phyloP scores from a whole-genome alignment of 2,888 invertebrate genomes.

The Ormyrus nitidulus region DNA sequence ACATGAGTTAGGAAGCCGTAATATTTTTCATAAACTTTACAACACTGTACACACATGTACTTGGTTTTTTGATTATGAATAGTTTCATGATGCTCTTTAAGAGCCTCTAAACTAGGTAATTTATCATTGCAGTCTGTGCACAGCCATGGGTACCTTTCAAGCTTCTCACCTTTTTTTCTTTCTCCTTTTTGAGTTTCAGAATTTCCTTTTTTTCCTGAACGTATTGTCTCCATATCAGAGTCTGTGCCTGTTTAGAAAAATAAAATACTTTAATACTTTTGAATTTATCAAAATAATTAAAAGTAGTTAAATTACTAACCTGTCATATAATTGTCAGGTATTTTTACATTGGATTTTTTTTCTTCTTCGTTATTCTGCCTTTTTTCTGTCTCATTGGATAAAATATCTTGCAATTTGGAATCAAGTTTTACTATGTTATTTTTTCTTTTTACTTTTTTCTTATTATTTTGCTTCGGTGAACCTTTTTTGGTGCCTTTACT shows the following conservation, averaged over 20 bases:
- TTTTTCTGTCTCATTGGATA: constrained; percentile 59
- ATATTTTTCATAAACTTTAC: constrained; percentile 80
- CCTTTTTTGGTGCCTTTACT: constrained; percentile 36
- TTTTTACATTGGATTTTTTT: constrained; percentile 55
- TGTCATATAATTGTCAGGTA: constrained; percentile 73
- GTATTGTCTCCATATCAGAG: constrained; percentile 71
- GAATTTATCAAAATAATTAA: constrained; percentile 8
- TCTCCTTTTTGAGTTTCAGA: constrained; percentile 59
- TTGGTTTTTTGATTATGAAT: constrained; percentile 81
- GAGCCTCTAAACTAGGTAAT: constrained; percentile 75
- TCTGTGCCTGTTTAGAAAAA: constrained; percentile 66
- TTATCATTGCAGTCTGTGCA: constrained; percentile 77
- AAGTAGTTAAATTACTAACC: constrained; percentile 60
- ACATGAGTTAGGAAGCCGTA: constrained; percentile 82
- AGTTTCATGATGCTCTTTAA: constrained; percentile 80
- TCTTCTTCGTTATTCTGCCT: constrained; percentile 64
- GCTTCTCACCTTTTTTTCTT: constrained; percentile 69
- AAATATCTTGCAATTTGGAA: constrained; percentile 61
- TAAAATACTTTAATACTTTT: constrained; percentile 3
- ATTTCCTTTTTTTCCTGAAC: constrained; percentile 61
- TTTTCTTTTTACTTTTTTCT: constrained; percentile 46
- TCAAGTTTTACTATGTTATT: neutral
- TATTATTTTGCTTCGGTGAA: constrained; percentile 27
- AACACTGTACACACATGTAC: constrained; percentile 83
- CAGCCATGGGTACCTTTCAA: constrained; percentile 77